Base-by-base conservation (phyloP, 2,797 vertebrate genomes). In the Melanotaenia pygmaea region DNA sequence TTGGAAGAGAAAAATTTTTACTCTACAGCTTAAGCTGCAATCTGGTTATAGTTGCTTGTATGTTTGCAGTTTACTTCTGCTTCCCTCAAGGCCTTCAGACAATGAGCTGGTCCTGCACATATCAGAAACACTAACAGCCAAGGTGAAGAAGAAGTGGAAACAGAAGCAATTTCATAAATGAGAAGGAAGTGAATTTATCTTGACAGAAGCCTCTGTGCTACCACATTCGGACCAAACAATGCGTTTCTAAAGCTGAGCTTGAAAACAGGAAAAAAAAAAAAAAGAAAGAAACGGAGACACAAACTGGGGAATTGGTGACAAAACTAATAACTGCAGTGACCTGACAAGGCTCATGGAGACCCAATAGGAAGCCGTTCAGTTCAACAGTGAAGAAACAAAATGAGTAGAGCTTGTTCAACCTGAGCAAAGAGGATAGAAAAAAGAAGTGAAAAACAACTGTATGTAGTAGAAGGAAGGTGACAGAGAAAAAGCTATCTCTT, bases 121-220 rank as follows among this genome's bases (percentile, higher is more conserved):
- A 40, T 3, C 24, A 37, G 14, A 64, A 67, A 73, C 16, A 64
- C 6, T 58, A 32, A 72, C 51, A 50, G 51, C 8, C 13, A 8
- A n/a, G 40, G 14, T 11, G 20, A 53, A 74, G 12, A 26, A 54
- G 13, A 5, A 54, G 5, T 11, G 12, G 11, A 26, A 54, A 26
- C 35, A 59, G n/a, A 56, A 2, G 37, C 50, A n/a, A 40, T 64
- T 76, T 60, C 20, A 62, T 70, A 69, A 79, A 56, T 43, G 20
- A 64, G 38, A 53, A 6, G n/a, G 7, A 26, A 76, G 70, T 50
- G 1, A 59, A 74, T 85, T 54, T 59, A 74, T 80, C 59, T 65
- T 64, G 63, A 72, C 26, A 81, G 45, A 64, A 72, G 84, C 76
- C 20, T 60, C 45, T 69, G 65, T 4, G 37, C 35, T 64, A 13